Percentiles rank a stretch among this genome's conserved stretches.
phyloP scores from a whole-genome alignment of 1,140 invertebrate genomes.

The Galleria mellonella region DNA sequence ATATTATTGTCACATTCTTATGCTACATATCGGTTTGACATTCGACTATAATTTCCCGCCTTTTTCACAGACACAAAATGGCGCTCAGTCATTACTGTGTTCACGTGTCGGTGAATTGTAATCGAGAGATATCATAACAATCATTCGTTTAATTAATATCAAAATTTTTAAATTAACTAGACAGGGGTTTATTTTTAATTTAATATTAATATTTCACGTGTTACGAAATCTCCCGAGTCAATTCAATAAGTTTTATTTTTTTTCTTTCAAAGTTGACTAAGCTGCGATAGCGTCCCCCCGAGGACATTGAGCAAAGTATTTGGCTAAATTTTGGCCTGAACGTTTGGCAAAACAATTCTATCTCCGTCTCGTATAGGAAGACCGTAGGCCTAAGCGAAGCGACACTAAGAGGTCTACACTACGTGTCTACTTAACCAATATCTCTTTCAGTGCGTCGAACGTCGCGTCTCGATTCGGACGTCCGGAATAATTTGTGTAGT shows the following conservation, averaged over 20 bases:
- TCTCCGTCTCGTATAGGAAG: conserved; percentile 33
- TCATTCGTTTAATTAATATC: neutral
- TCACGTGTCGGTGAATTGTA: neutral
- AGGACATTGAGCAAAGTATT: conserved; percentile 42
- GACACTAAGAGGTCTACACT: conserved; percentile 61
- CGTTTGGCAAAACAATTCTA: conserved; percentile 57
- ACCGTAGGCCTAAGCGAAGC: conserved; percentile 65
- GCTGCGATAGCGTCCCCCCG: neutral
- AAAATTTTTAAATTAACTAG: neutral
- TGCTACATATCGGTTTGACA: conserved; percentile 33
- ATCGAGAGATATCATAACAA: neutral
- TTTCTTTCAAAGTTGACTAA: neutral
- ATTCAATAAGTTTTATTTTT: too few species aligned
- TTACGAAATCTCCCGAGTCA: too few species aligned
- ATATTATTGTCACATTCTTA: conserved; percentile 68
- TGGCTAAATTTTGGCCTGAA: conserved; percentile 48
- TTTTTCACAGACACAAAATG: neutral
- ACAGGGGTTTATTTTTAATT: neutral
- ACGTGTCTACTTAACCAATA: conserved; percentile 55
- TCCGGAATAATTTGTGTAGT: too few species aligned
- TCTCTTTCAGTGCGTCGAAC: conserved; percentile 28
- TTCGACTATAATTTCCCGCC: conserved; percentile 3
- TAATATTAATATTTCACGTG: neutral
- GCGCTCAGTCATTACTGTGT: neutral
- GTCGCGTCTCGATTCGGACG: too few species aligned